phyloP scores from a whole-genome alignment of 2,113 vertebrate species.

The Hystrix cristata region DNA sequence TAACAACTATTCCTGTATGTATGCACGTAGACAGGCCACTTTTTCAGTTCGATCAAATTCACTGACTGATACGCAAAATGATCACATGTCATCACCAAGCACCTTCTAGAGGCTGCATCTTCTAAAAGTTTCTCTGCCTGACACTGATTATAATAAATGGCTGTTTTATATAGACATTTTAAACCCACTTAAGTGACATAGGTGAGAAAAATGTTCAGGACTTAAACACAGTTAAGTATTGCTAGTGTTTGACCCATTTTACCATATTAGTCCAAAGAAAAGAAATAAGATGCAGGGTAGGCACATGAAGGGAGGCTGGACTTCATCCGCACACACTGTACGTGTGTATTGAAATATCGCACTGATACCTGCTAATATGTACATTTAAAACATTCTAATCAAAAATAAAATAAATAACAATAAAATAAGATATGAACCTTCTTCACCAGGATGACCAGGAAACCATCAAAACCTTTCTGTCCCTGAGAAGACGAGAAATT shows the following conservation, averaged over 20 bases:
- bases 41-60: neutral
- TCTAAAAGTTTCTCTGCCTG: neutral
- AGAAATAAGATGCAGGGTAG: neutral
- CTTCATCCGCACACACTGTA: neutral
- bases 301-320: neutral
- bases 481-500: constrained; percentile 88
- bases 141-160: neutral
- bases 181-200: neutral
- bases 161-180: neutral
- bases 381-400: neutral
- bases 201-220: neutral
- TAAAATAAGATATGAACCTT: constrained; percentile 85
- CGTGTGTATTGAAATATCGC: neutral
- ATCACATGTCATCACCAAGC: neutral
- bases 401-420: neutral
- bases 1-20: neutral
- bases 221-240: neutral
- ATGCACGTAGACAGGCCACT: neutral
- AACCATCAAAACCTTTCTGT: constrained; percentile 84
- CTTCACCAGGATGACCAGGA: constrained; percentile 92
- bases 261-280: neutral
- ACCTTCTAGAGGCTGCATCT: neutral
- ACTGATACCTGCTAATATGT: neutral
- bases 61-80: neutral
- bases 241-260: neutral